Conservation (phyloP, 2,888 invertebrate species). For the Tiphia femorata region DNA sequence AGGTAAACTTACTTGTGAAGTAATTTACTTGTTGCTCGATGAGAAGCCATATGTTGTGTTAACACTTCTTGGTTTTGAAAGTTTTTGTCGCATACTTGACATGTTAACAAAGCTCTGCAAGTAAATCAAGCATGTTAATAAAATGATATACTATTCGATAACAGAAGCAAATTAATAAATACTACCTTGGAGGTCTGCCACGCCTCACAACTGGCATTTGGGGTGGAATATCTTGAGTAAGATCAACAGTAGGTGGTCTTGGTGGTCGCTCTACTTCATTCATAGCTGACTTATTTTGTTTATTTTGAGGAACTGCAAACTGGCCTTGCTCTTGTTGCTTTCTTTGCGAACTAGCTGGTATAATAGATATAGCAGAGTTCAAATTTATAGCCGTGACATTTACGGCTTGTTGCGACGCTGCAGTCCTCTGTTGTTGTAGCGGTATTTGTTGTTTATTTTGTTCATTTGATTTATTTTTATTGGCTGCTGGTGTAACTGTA, state of each 20-base stretch:
- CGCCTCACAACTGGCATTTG: constrained; percentile 63
- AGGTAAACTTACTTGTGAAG: constrained; percentile 60
- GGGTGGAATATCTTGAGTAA: constrained; percentile 67
- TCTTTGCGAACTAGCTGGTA: constrained; percentile 70
- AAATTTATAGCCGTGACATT: constrained; percentile 70
- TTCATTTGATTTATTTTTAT: constrained; percentile 62
- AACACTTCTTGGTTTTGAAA: constrained; percentile 70
- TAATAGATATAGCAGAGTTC: constrained; percentile 75
- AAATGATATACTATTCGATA: constrained; percentile 1
- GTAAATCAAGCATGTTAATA: neutral
- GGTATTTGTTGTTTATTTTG: constrained; percentile 56
- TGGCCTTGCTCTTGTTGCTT: constrained; percentile 64
- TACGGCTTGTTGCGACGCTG: constrained; percentile 60
- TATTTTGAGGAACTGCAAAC: constrained; percentile 68
- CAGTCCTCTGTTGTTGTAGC: constrained; percentile 52
- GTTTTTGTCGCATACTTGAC: constrained; percentile 70
- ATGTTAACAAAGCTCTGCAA: constrained; percentile 56
- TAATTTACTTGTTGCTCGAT: constrained; percentile 69
- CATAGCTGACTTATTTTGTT: constrained; percentile 53
- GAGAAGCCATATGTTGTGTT: constrained; percentile 70
- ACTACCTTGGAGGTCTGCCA: constrained; percentile 64
- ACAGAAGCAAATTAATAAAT: too few relatives aligned
- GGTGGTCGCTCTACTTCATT: constrained; percentile 68
- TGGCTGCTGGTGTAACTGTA: constrained; percentile 79
- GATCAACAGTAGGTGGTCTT: constrained; percentile 69